Percentiles rank a stretch among this genome's conserved stretches.
Evolutionary conservation across 2,797 vertebrate species (phyloP).

Genomic region (Bufotes viridis): DNA sequence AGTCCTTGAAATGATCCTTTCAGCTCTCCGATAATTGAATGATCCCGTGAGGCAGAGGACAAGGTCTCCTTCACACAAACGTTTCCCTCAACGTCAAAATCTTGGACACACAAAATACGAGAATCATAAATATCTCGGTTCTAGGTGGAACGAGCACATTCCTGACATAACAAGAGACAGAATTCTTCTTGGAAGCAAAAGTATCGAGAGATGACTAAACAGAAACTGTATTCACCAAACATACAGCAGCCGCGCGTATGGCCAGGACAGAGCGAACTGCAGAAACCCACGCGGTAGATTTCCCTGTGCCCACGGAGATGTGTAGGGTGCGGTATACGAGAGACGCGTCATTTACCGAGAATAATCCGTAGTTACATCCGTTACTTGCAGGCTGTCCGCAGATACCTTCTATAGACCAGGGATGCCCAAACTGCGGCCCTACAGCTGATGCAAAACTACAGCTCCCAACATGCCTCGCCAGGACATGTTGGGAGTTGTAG

Average conservation of each 20-base stretch:
- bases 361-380: no score
- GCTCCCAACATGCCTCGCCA: no score
- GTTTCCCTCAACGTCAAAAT: neutral
- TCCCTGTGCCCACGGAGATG: no score
- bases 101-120: neutral
- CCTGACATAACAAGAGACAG: neutral
- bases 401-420: no score
- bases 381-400: no score
- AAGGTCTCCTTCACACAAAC: constrained; percentile 1
- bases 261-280: neutral
- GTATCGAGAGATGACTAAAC: neutral
- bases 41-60: neutral
- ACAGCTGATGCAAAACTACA: no score
- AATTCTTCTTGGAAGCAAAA: neutral
- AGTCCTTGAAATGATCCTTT: neutral
- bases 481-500: no score
- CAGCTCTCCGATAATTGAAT: neutral
- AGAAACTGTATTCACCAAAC: constrained; percentile 3
- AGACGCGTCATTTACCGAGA: no score
- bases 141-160: neutral
- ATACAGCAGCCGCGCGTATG: neutral
- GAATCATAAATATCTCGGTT: neutral
- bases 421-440: no score
- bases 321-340: no score
- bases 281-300: no score